Conservation (phyloP, 2,113 vertebrate species). For the Dascyllus trimaculatus region DNA sequence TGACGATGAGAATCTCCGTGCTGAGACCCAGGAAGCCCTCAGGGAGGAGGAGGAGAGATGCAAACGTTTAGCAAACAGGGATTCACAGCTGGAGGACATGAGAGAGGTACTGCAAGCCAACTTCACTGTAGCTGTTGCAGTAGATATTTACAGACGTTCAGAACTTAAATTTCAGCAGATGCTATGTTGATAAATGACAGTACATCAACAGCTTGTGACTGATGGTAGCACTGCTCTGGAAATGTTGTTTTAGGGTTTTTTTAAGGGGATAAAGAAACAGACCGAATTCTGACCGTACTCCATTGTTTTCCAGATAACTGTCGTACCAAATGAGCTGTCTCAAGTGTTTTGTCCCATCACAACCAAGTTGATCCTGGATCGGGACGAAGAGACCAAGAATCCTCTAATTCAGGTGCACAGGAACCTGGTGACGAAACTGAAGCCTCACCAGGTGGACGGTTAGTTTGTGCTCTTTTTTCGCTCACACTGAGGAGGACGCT, state of each 20-base stretch:
- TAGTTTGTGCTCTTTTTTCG: conserved; percentile 38
- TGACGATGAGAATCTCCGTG: conserved; percentile 90
- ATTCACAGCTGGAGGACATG: conserved; percentile 90
- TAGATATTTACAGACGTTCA: not conserved
- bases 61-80: conserved; percentile 91
- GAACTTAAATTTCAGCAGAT: not conserved
- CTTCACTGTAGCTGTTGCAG: not conserved
- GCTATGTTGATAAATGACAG: too few relatives aligned
- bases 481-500: not conserved
- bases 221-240: too few relatives aligned
- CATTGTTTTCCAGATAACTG: conserved; percentile 85
- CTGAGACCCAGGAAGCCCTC: conserved; percentile 94
- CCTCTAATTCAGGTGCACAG: conserved; percentile 94
- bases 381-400: conserved; percentile 92
- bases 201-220: too few relatives aligned
- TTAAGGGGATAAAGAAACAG: too few relatives aligned
- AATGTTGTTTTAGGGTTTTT: too few relatives aligned
- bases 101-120: conserved; percentile 84
- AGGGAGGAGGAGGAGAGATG: conserved; percentile 95
- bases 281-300: not conserved
- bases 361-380: conserved; percentile 95
- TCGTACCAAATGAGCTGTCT: conserved; percentile 87
- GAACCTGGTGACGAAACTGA: conserved; percentile 92
- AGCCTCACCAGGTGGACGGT: conserved; percentile 92
- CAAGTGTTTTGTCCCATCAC: conserved; percentile 90